A percentile compares a stretch with the other conserved stretches of the same genome.
phyloP scores from a whole-genome alignment of 2,888 invertebrate genomes.

The Tetropium fuscum region DNA sequence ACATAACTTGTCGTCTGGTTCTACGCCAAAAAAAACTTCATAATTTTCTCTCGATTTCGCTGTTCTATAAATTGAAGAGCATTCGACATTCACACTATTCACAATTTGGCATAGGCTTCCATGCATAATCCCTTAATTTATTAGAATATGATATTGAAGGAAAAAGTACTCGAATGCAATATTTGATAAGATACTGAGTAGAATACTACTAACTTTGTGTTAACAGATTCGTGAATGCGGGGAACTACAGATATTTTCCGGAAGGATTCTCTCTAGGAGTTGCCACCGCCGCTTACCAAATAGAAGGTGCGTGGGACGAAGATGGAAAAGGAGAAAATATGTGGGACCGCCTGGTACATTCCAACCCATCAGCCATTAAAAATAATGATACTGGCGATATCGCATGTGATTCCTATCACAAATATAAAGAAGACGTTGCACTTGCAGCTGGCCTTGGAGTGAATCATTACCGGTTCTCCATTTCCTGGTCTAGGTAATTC shows the following conservation, averaged over 20 bases:
- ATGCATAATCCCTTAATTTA: no score
- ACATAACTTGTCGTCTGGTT: no score
- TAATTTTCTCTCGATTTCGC: no score
- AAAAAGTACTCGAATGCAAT: no score
- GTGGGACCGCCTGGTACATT: conserved; percentile 76
- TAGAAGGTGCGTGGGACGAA: conserved; percentile 56
- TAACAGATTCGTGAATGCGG: neutral
- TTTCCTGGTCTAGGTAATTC: conserved; percentile 64
- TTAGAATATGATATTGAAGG: no score
- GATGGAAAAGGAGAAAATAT: conserved; percentile 72
- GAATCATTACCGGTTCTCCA: conserved; percentile 65
- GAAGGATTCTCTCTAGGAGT: neutral
- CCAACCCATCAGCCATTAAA: conserved; percentile 66
- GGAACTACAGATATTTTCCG: neutral
- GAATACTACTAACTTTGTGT: no score
- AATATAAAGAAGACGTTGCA: conserved; percentile 71
- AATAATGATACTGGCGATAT: conserved; percentile 72
- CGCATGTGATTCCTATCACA: conserved; percentile 76
- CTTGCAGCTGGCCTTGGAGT: conserved; percentile 70
- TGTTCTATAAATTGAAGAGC: no score
- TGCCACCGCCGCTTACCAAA: conserved; percentile 2
- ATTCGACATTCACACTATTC: no score
- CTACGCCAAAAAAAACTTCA: no score
- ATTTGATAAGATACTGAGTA: no score
- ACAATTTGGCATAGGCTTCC: no score